phyloP scores from a whole-genome alignment of 2,888 invertebrate species.

The Aethes cnicana region DNA sequence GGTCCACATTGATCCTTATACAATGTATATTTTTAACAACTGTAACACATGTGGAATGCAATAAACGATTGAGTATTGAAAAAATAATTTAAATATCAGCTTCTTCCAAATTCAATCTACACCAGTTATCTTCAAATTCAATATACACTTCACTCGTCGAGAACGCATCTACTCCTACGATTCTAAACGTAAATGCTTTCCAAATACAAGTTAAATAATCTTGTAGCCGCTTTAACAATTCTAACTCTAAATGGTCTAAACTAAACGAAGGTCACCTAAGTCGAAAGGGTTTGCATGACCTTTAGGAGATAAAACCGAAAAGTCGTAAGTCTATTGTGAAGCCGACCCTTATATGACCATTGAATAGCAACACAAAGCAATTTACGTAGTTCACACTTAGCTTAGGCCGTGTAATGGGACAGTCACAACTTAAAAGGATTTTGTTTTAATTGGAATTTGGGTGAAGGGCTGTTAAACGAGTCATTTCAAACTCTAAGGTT shows the following conservation, averaged over 20 bases:
- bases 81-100: no score
- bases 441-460: conserved; percentile 26
- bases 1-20: no score
- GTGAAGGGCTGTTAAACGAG: background rate
- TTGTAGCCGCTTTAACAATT: conserved; percentile 1
- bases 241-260: conserved; percentile 4
- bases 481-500: no score
- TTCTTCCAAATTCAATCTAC: no score
- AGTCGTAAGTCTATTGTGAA: background rate
- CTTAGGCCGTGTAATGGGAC: conserved; percentile 17
- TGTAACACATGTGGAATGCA: no score
- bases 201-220: conserved; percentile 6
- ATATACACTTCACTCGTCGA: no score
- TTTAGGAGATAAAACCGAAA: background rate
- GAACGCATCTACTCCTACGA: no score
- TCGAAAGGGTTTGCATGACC: conserved; percentile 10
- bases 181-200: no score
- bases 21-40: no score
- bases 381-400: conserved; percentile 25
- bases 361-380: background rate
- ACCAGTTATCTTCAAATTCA: no score
- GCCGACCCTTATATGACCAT: background rate
- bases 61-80: no score
- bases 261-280: conserved; percentile 18
- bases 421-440: conserved; percentile 23